A percentile compares a stretch with the other conserved stretches of the same genome.
Conservation (phyloP, 1,140 invertebrate genomes). For the Chionoecetes opilio region DNA sequence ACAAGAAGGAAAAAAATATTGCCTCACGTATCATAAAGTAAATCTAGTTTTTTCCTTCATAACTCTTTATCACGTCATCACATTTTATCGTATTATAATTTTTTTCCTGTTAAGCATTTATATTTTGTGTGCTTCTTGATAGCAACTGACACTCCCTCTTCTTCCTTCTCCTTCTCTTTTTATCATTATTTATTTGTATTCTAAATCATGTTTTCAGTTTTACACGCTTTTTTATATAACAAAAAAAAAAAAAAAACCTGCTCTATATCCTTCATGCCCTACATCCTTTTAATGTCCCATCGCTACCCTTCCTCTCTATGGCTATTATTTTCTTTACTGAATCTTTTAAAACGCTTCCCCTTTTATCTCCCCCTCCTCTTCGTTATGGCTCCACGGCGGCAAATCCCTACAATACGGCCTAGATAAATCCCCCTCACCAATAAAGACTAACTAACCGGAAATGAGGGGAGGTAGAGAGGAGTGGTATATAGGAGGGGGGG, state of each 20-base stretch:
- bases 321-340: background rate
- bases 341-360: background rate
- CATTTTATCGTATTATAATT: too few species aligned
- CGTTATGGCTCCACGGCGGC: background rate
- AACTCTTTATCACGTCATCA: too few species aligned
- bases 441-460: constrained; percentile 19
- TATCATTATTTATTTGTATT: background rate
- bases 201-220: background rate
- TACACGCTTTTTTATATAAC: background rate
- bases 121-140: background rate
- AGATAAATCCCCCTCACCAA: constrained; percentile 36
- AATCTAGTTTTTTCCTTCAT: too few species aligned
- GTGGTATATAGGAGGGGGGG: constrained; percentile 22
- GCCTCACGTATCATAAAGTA: too few species aligned
- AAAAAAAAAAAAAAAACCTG: too few species aligned
- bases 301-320: background rate
- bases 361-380: background rate
- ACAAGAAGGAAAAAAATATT: too few species aligned
- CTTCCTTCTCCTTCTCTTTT: background rate
- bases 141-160: background rate
- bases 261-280: background rate
- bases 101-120: too few species aligned
- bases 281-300: background rate
- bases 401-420: background rate
- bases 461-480: constrained; percentile 9